Conservation (phyloP, 2,888 invertebrate species). For the Epirrita christyi region DNA sequence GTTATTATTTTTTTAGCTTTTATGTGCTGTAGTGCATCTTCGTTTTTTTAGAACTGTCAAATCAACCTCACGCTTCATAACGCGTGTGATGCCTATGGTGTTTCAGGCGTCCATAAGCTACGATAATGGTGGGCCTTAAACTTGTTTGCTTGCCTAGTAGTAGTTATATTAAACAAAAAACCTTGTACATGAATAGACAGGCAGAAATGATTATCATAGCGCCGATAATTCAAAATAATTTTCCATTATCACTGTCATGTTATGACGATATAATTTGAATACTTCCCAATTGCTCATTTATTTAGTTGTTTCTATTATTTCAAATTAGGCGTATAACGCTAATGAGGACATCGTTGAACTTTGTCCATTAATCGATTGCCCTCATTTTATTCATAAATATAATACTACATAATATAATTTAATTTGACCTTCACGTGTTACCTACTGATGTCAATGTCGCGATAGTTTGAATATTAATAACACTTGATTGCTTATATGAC, state of each 20-base stretch:
- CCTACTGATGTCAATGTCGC: slow-evolving; percentile 27
- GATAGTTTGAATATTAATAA: slow-evolving; percentile 23
- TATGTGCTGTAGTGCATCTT: too few relatives aligned
- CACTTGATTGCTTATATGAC: slow-evolving; percentile 16
- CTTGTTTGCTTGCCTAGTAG: too few relatives aligned
- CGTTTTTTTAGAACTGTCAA: too few relatives aligned
- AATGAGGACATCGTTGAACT: too few relatives aligned
- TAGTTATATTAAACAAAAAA: too few relatives aligned
- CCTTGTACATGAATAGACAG: too few relatives aligned
- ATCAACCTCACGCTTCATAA: too few relatives aligned
- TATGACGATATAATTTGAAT: background rate
- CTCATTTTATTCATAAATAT: background rate
- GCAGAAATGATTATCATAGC: too few relatives aligned
- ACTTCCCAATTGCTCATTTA: background rate
- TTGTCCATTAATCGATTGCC: background rate
- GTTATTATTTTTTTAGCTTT: too few relatives aligned
- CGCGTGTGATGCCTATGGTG: too few relatives aligned
- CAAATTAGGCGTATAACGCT: background rate
- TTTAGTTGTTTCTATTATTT: background rate
- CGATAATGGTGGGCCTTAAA: too few relatives aligned
- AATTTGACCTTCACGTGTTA: slow-evolving; percentile 33
- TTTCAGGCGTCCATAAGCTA: too few relatives aligned
- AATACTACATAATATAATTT: background rate
- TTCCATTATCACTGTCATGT: slow-evolving; percentile 1
- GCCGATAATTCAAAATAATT: slow-evolving; percentile 7